Conservation (phyloP, 1,140 invertebrate genomes). For the Triops cancriformis region DNA sequence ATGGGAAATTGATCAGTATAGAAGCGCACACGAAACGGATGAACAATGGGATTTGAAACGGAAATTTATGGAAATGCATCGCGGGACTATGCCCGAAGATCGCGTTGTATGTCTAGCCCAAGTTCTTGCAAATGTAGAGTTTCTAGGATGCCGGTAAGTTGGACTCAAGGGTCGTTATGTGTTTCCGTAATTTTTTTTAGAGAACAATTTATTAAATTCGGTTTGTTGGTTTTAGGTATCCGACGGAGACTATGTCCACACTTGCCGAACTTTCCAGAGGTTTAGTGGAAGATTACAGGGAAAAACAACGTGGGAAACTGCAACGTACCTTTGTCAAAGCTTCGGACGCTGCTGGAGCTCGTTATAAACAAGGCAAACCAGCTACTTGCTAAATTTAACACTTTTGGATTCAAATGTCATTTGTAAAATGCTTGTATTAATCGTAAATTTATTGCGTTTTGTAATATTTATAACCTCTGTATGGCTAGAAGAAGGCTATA, state of each 20-base stretch:
- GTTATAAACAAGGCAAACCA: conserved; percentile 45
- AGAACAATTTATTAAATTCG: conserved; percentile 26
- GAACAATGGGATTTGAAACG: conserved; percentile 71
- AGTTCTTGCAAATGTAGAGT: conserved; percentile 72
- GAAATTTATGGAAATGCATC: conserved; percentile 63
- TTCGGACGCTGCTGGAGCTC: conserved; percentile 63
- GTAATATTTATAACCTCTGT: neutral
- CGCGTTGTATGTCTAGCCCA: conserved; percentile 68
- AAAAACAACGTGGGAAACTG: conserved; percentile 55
- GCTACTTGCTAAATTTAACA: neutral
- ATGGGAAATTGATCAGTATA: conserved; percentile 30
- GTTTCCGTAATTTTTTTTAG: conserved; percentile 4
- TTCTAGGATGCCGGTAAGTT: conserved; percentile 66
- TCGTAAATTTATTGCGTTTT: neutral
- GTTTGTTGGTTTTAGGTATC: conserved; percentile 53
- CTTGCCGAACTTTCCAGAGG: conserved; percentile 63
- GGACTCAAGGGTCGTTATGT: no score
- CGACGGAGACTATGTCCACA: conserved; percentile 63
- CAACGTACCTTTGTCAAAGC: conserved; percentile 68
- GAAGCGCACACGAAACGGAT: conserved; percentile 55
- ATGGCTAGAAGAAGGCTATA: neutral
- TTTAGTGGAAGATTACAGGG: conserved; percentile 55
- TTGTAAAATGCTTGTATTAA: neutral
- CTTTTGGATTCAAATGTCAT: neutral
- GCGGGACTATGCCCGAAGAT: conserved; percentile 59